Evolutionary conservation across 2,113 vertebrate genomes (phyloP).

Genomic region (Poeciliopsis retropinna): DNA sequence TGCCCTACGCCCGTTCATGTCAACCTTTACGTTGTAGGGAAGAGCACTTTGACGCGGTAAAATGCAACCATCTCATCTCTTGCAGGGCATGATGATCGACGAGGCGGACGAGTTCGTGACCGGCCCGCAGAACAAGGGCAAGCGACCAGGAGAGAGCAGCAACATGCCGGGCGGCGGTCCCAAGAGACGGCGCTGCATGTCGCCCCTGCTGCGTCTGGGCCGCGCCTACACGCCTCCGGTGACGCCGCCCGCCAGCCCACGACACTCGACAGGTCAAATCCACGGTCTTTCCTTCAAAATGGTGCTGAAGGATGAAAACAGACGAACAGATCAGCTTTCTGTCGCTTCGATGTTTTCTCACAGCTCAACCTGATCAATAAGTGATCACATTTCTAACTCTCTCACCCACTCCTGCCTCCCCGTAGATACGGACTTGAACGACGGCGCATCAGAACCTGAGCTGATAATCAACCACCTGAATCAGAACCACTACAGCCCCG

Average conservation of each 20-base stretch:
- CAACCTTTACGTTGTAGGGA: not conserved
- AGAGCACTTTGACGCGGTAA: not conserved
- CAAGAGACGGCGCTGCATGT: slow-evolving; percentile 92
- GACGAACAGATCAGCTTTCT: too few species aligned
- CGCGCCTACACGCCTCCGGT: slow-evolving; percentile 86
- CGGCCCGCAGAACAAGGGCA: slow-evolving; percentile 92
- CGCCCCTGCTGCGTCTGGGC: slow-evolving; percentile 83
- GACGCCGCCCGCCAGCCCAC: slow-evolving; percentile 64
- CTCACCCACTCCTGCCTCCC: not conserved
- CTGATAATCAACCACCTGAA: slow-evolving; percentile 86
- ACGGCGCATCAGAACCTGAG: slow-evolving; percentile 74
- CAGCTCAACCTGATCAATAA: not conserved
- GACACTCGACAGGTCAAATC: slow-evolving; percentile 47
- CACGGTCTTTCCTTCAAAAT: too few species aligned
- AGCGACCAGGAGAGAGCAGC: slow-evolving; percentile 82
- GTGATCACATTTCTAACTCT: not conserved
- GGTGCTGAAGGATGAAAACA: too few species aligned
- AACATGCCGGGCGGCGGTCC: slow-evolving; percentile 82
- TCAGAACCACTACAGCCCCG: slow-evolving; percentile 78
- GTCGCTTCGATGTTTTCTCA: too few species aligned
- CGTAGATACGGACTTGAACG: slow-evolving; percentile 79
- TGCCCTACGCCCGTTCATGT: slow-evolving; percentile 34
- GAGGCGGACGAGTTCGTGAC: slow-evolving; percentile 97
- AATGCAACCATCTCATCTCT: not conserved
- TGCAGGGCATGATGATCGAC: slow-evolving; percentile 97